These are phyloP conservation scores for Smittia sp. DNA, from an alignment of 2,888 invertebrate species.

Conservation along the genomic window DNA sequence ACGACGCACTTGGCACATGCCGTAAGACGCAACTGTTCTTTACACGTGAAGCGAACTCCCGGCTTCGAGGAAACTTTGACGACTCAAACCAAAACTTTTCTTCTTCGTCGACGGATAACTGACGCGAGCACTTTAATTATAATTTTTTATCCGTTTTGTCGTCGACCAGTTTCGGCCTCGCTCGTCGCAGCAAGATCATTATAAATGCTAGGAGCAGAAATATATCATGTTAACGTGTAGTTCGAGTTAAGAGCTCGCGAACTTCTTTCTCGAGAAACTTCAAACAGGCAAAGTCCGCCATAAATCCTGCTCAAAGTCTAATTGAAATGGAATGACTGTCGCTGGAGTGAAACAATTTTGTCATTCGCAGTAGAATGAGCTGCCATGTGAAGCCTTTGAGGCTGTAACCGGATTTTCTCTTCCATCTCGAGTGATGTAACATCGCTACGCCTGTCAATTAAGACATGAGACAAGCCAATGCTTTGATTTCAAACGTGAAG, in stretches of 20 bases:
- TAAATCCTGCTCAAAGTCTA: neutral
- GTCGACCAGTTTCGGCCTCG: neutral
- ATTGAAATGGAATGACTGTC: neutral
- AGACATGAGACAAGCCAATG: neutral
- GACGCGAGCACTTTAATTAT: neutral
- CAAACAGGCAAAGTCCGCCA: neutral
- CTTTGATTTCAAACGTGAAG: neutral
- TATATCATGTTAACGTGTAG: neutral
- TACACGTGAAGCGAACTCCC: too few species aligned
- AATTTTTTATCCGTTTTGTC: constrained; percentile 20
- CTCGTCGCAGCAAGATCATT: neutral
- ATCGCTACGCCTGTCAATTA: neutral
- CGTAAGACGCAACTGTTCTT: too few species aligned
- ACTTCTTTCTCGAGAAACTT: neutral
- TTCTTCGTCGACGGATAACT: neutral
- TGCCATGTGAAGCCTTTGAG: neutral
- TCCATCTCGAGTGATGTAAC: neutral
- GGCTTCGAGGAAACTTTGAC: too few species aligned
- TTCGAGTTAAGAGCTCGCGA: too few species aligned
- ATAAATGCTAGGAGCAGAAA: neutral
- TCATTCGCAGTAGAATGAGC: too few species aligned
- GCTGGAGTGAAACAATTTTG: neutral
- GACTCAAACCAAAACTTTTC: too few species aligned
- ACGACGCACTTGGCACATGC: too few species aligned
- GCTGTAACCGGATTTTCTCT: neutral